Base-by-base conservation (phyloP, 2,888 invertebrate genomes). In the Rotaria socialis region DNA sequence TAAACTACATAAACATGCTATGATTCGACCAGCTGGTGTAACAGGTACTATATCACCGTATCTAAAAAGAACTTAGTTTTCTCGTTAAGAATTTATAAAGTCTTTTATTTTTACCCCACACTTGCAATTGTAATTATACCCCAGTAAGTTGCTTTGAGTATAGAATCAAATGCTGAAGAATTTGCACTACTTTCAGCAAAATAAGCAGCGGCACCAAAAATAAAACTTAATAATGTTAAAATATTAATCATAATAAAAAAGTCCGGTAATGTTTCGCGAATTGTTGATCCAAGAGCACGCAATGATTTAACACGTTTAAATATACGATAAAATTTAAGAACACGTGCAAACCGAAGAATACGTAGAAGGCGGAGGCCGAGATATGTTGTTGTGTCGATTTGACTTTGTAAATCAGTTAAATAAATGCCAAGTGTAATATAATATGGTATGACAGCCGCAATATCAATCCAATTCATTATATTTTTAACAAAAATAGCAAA, bases 111-210 rank as follows among this genome's bases (percentile, higher is more conserved):
- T 87, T 90, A 90, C 19, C 90, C 90, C 10, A 90, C 90, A 2
- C 90, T 90, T 50, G 90, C 90, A 89, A 90, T 80, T 85, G 90
- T 89, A 41, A 91, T 90, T 43, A 91, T 89, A 8, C 90, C 90
- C 90, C 90, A 91, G 90, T 90, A 91, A 88, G 91, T 90, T 4
- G 90, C 90, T 56, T 90, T 90, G 0, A 90, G 90, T 75, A 91
- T 91, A 86, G 90, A 90, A 41, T 87, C 88, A 86, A 91, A 89
- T 86, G 89, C 89, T 8, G 89, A 88, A 14, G 89, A 86, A 11
- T 88, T 86, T 27, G 89, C 87, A 10, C 88, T 89, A 84, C 89
- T 88, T 87, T 91, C 91, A 27, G 90, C 90, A 87, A 89, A 91
- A 88, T 88, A 91, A 52, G 90, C 89, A 41, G 90, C 90, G 47